A percentile compares a stretch with the other conserved stretches of the same genome.
These are phyloP conservation scores for Tortricodes alternella DNA, from an alignment of 2,888 invertebrate species.

Conservation along the genomic window DNA sequence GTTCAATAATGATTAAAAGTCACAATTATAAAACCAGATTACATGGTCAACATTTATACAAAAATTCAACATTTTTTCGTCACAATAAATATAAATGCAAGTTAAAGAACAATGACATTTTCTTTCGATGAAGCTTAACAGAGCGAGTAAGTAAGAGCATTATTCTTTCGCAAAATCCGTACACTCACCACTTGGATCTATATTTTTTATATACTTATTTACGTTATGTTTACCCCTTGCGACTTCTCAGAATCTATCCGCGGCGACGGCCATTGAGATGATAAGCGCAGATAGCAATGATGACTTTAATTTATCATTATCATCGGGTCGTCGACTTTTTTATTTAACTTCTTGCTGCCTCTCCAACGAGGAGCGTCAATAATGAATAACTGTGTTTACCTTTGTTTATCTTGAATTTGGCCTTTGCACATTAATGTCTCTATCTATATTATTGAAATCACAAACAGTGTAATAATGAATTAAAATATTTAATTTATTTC, in stretches of 20 bases:
- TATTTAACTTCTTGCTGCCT: constrained; percentile 49
- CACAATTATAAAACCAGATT: no score
- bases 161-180: no score
- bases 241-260: constrained; percentile 51
- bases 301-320: constrained; percentile 60
- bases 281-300: constrained; percentile 62
- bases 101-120: no score
- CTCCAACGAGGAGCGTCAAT: constrained; percentile 42
- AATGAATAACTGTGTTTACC: background rate
- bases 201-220: background rate
- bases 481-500: no score
- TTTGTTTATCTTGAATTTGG: constrained; percentile 6
- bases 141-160: no score
- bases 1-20: no score
- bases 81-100: no score
- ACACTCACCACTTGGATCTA: no score
- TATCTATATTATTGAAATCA: background rate
- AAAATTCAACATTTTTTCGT: no score
- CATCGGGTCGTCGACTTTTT: constrained; percentile 53
- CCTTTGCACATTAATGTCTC: constrained; percentile 7
- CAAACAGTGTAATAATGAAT: no score
- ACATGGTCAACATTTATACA: no score
- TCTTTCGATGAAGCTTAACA: no score
- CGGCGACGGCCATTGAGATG: constrained; percentile 58
- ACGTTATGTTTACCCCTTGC: background rate